Conservation (phyloP, 2,113 vertebrate genomes). For the Colossoma macropomum region DNA sequence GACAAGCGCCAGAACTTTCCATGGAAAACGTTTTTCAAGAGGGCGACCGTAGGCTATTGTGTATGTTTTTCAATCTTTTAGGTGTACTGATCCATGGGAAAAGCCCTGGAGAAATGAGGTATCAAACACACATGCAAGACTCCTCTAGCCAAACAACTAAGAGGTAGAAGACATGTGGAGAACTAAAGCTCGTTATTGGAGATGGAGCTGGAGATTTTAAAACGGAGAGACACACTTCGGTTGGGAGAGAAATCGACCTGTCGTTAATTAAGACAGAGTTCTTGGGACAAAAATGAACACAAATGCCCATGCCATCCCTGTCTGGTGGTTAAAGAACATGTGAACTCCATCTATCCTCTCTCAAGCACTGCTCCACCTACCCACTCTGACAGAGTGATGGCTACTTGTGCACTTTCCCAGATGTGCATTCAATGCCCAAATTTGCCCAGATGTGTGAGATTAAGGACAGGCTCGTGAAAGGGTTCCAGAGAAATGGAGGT, state of each 20-base stretch:
- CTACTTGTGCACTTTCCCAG: conserved; percentile 62
- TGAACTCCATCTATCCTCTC: conserved; percentile 49
- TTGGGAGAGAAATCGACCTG: conserved; percentile 11
- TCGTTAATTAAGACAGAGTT: conserved; percentile 32
- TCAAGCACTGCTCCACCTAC: conserved; percentile 40
- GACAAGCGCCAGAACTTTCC: conserved; percentile 77
- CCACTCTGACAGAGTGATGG: conserved; percentile 59
- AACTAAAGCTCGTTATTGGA: conserved; percentile 8
- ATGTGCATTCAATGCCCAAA: conserved; percentile 62
- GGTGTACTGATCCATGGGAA: conserved; percentile 71
- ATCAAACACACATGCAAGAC: conserved; percentile 35
- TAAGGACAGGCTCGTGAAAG: conserved; percentile 58
- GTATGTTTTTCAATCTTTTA: conserved; percentile 63
- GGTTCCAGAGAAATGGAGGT: conserved; percentile 50
- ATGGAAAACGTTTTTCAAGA: conserved; percentile 73
- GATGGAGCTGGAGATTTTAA: not conserved
- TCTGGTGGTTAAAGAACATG: conserved; percentile 31
- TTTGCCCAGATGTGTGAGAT: conserved; percentile 69
- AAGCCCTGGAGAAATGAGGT: conserved; percentile 60
- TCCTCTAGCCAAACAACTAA: conserved; percentile 26
- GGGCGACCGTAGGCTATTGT: conserved; percentile 65
- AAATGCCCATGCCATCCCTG: conserved; percentile 26
- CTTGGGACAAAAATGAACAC: conserved; percentile 14
- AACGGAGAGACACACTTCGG: not conserved
- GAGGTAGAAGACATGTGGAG: conserved; percentile 26